These are phyloP conservation scores for Panulirus ornatus DNA, from an alignment of 1,140 invertebrate genomes.

Conservation along the genomic window DNA sequence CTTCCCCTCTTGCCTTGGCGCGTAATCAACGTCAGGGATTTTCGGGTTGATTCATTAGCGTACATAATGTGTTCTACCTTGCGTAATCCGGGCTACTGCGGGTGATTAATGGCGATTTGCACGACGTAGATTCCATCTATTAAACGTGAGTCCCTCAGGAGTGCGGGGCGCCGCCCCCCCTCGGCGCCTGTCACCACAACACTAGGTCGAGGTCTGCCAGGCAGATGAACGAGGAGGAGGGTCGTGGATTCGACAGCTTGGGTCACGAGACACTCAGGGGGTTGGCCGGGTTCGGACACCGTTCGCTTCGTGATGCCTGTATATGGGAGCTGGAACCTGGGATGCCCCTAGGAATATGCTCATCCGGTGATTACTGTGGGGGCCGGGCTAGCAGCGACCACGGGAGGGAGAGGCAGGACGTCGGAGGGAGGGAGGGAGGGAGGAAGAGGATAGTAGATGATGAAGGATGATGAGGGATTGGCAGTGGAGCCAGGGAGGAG, in stretches of 20 bases:
- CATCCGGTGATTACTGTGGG: constrained; percentile 3
- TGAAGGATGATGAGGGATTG: too few relatives aligned
- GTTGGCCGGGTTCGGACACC: background rate
- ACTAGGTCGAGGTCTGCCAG: too few relatives aligned
- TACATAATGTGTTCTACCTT: background rate
- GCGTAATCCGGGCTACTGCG: background rate
- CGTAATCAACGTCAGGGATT: constrained; percentile 22
- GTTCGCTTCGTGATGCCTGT: too few relatives aligned
- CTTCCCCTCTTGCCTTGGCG: background rate
- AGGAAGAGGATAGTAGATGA: too few relatives aligned
- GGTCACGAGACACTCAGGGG: too few relatives aligned
- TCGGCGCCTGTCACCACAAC: too few relatives aligned
- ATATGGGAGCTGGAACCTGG: background rate
- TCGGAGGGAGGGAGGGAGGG: background rate
- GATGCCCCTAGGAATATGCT: background rate
- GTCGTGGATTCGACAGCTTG: too few relatives aligned
- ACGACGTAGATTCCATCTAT: too few relatives aligned
- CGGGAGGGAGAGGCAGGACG: background rate
- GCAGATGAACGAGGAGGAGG: background rate
- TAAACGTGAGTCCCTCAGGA: too few relatives aligned
- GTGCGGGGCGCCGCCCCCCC: too few relatives aligned
- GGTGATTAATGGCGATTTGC: background rate
- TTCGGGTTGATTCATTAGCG: constrained; percentile 6
- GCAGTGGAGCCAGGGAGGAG: too few relatives aligned
- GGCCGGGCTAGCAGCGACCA: background rate